These are phyloP conservation scores for Euphydryas editha DNA, from an alignment of 2,888 invertebrate genomes.

Conservation along the genomic window DNA sequence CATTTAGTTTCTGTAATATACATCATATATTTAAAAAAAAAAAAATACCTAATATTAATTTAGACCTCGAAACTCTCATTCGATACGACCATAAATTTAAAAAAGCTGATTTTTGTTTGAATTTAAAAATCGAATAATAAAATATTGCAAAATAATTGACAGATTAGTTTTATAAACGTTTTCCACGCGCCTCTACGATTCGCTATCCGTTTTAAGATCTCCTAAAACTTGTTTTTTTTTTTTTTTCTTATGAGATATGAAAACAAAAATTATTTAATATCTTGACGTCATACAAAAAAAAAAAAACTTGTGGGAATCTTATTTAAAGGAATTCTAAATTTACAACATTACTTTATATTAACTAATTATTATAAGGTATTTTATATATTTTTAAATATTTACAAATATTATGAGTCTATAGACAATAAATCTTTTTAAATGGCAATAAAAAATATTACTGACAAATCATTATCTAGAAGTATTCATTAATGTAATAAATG, in stretches of 20 bases:
- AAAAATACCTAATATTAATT: background rate
- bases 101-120: background rate
- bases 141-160: slow-evolving; percentile 20
- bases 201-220: slow-evolving; percentile 4
- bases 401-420: background rate
- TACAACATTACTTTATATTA: background rate
- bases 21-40: background rate
- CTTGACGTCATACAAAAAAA: slow-evolving; percentile 19
- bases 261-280: slow-evolving; percentile 18
- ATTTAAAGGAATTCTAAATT: background rate
- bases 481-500: too few species aligned
- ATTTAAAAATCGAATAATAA: slow-evolving; percentile 2
- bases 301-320: slow-evolving; percentile 12
- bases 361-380: too few species aligned
- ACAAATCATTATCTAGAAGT: background rate
- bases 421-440: too few species aligned
- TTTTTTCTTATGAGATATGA: slow-evolving; percentile 11
- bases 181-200: slow-evolving; percentile 19
- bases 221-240: slow-evolving; percentile 11
- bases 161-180: slow-evolving; percentile 11
- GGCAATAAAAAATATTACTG: too few species aligned
- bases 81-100: background rate
- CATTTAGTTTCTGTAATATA: background rate
- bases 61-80: background rate
- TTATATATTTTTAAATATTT: background rate